Evolutionary conservation across 1,140 invertebrate genomes (phyloP).

Genomic region (Lordiphosa clarofinis): DNA sequence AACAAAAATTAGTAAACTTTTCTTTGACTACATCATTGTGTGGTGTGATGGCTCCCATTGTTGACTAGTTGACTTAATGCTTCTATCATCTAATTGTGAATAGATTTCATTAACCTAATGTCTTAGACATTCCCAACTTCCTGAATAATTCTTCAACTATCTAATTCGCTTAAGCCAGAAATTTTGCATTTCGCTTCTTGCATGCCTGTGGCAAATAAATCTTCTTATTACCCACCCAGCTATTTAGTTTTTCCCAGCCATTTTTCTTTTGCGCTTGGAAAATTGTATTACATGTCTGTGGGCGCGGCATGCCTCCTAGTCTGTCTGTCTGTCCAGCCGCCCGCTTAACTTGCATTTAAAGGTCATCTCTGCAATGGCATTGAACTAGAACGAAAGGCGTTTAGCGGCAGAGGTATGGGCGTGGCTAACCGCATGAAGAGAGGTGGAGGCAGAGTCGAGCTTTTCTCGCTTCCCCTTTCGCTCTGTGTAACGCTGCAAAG

Average conservation of each 20-base stretch:
- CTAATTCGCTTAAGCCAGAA: too few species aligned
- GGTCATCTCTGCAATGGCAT: slow-evolving; percentile 59
- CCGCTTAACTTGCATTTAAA: slow-evolving; percentile 65
- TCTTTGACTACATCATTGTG: too few species aligned
- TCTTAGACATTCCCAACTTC: too few species aligned
- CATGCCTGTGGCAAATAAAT: slow-evolving; percentile 32
- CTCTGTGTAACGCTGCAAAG: background rate
- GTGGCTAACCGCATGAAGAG: slow-evolving; percentile 14
- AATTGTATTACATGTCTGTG: slow-evolving; percentile 38
- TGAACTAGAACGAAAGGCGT: slow-evolving; percentile 45
- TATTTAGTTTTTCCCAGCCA: background rate
- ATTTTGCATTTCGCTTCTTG: slow-evolving; percentile 5
- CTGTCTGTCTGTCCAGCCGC: slow-evolving; percentile 17
- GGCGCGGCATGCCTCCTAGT: background rate
- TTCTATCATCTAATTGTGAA: too few species aligned
- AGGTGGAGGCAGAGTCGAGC: background rate
- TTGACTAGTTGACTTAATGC: too few species aligned
- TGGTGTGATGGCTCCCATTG: too few species aligned
- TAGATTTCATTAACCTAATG: background rate
- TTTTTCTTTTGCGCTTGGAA: slow-evolving; percentile 6
- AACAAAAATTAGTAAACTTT: too few species aligned
- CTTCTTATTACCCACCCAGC: slow-evolving; percentile 26
- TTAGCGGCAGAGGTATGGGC: background rate
- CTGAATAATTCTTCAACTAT: background rate
- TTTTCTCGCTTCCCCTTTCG: background rate